Percentiles rank a stretch among this genome's conserved stretches.
phyloP scores from a whole-genome alignment of 30 jellyfish, hydroid and myxozoan species.

The Haliclystus octoradiatus region DNA sequence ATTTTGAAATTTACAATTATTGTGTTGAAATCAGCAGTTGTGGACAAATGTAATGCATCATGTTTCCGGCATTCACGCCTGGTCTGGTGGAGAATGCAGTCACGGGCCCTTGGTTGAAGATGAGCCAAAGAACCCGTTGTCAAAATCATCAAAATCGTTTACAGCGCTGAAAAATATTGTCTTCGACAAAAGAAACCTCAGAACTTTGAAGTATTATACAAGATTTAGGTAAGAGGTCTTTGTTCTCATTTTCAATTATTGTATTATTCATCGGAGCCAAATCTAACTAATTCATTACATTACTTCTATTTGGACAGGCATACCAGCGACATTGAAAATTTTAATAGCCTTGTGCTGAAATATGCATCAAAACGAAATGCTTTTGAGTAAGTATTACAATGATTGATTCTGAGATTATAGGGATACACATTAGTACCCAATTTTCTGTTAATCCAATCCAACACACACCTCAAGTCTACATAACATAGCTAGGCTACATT shows the following conservation, averaged over 20 bases:
- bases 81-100: conserved; percentile 12
- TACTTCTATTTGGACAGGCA: conserved; percentile 7
- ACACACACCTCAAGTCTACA: too few relatives aligned
- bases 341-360: conserved; percentile 21
- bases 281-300: too few relatives aligned
- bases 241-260: too few relatives aligned
- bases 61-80: conserved; percentile 8
- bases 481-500: too few relatives aligned
- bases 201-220: conserved; percentile 8
- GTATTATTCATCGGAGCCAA: too few relatives aligned
- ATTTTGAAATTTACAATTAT: too few relatives aligned
- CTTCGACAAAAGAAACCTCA: conserved; percentile 5
- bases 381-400: conserved; percentile 22
- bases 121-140: conserved; percentile 8
- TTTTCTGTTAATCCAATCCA: too few relatives aligned
- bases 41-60: conserved; percentile 20
- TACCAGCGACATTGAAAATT: conserved; percentile 22
- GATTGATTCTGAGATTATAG: too few relatives aligned
- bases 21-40: too few relatives aligned
- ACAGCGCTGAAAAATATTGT: conserved; percentile 15
- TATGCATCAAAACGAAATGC: conserved; percentile 26
- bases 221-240: conserved; percentile 12
- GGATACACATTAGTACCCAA: too few relatives aligned
- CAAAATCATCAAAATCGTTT: not conserved
- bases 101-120: conserved; percentile 13